Base-by-base conservation (phyloP, 2,113 vertebrate genomes). In the Casuarius casuarius region DNA sequence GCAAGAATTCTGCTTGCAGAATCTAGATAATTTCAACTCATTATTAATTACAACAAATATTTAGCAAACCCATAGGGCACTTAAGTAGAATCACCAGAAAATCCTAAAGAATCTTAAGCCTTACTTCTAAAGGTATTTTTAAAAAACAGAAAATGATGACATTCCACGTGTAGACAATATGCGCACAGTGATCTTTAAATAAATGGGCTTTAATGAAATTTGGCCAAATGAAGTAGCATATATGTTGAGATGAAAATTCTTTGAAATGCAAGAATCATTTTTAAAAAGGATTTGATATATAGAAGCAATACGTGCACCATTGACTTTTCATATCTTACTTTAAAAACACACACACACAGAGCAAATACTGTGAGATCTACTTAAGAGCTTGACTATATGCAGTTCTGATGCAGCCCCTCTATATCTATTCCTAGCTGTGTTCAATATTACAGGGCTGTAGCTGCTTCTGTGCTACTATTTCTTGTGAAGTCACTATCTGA, bases 181-280 rank as follows among this genome's bases (percentile, higher is more conserved):
- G 38, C 87, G 74, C 66, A 76, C 84, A 95, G 87, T 13, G 2
- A 23, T 40, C 74, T 91, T 95, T 91, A 95, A 96, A 95, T 89
- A 94, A 94, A 95, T 89, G 81, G 22, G 18, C 29, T 95, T 92
- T 85, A 84, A 92, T 95, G 91, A 96, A 95, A 82, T 79, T 91
- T 92, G 82, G 73, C 71, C 5, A 3, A 94, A 95, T 96, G 80
- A 95, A 95, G 94, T 18, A 48, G 46, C 46, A 59, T 59, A 59
- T 87, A 96, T 87, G 54, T 88, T 25, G 90, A 96, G 92, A 94
- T 93, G 84, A 95, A 97, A 97, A 87, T n/a, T 49, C 49, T 85
- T 91, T 76, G 77, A 76, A 85, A 79, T 87, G 35, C 9, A 82
- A 95, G 58, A 92, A 89, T 93, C 77, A 73, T 40, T 77, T 62